Evolutionary conservation across 2,797 vertebrate genomes (phyloP).

Genomic region (Acridotheres tristis): DNA sequence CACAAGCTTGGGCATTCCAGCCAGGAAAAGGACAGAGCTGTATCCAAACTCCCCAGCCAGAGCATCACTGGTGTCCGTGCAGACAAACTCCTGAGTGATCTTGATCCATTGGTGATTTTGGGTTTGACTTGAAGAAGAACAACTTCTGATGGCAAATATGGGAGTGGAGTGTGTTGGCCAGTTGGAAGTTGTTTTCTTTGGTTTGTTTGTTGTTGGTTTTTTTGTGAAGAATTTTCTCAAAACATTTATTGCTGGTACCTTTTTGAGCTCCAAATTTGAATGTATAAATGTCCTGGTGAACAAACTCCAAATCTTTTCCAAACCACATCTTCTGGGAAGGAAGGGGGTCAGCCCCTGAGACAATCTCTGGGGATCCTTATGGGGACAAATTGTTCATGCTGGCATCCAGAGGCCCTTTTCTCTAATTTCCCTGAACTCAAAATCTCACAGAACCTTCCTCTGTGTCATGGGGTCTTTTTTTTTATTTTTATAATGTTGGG

Average conservation of each 20-base stretch:
- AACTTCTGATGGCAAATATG: background rate
- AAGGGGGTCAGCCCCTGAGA: background rate
- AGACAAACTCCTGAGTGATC: background rate
- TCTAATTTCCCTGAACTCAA: background rate
- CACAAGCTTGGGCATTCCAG: background rate
- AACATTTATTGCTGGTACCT: background rate
- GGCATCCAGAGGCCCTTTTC: background rate
- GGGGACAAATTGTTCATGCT: background rate
- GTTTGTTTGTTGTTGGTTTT: background rate
- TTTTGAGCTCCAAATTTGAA: background rate
- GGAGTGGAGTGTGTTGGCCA: background rate
- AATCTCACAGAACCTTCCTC: background rate
- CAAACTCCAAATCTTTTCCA: background rate
- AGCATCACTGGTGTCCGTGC: accelerated
- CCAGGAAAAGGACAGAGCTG: background rate
- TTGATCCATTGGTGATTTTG: background rate
- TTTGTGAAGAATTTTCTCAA: background rate
- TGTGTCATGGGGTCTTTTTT: background rate
- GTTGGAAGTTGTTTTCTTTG: background rate
- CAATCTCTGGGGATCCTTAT: background rate
- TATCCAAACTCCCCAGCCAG: background rate
- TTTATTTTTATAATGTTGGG: background rate
- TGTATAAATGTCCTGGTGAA: background rate
- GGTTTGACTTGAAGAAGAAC: background rate
- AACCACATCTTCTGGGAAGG: background rate